Base-by-base conservation (phyloP, 2,888 invertebrate genomes). In the Epirrhoe alternata region DNA sequence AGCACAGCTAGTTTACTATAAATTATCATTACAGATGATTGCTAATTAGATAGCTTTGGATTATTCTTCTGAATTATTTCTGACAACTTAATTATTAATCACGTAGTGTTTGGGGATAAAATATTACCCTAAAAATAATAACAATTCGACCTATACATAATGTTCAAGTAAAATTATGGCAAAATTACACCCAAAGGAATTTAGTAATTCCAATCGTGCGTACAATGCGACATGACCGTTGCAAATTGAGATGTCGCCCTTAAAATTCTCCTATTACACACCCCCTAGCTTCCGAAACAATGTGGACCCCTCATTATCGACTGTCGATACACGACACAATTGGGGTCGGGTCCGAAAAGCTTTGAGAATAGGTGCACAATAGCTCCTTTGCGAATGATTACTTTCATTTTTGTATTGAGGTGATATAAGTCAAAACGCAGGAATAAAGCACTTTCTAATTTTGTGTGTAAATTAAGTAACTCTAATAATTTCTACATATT, bases 301-400 rank as follows among this genome's bases (percentile, higher is more conserved):
- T 60, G 57, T 31, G 53, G 51, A 30, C 49, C 76, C 71, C 78
- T 81, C 75, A 80, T 82, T 80, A 80, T 78, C 79, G 79, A 69
- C 73, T 77, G 77, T 76, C 78, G 77, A 78, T 80, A 73, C 71
- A 35, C 24, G 51, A 12, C 51, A 60, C 31, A 17, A 63, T 54
- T 31, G 56, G 59, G 57, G 57, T 14, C 8, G 59, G 57, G 57
- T 14, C 8, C 24, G 33, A 62, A 54, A 49, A 60, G n/a, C 45
- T 42, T 42, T 42, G 38, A 42, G 12, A 42, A 35, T 35, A 42
- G 38, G 38, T 42, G 38, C 38, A 12, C 38, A 42, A 42, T 42
- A 42, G 38, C 12, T 42, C 38, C 38, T 12, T 42, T 42, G 38
- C 38, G 12, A 42, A 42, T 42, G 12, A 42, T 42, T 42, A n/a